Conservation (phyloP, 2,797 vertebrate genomes). For the Falco peregrinus region DNA sequence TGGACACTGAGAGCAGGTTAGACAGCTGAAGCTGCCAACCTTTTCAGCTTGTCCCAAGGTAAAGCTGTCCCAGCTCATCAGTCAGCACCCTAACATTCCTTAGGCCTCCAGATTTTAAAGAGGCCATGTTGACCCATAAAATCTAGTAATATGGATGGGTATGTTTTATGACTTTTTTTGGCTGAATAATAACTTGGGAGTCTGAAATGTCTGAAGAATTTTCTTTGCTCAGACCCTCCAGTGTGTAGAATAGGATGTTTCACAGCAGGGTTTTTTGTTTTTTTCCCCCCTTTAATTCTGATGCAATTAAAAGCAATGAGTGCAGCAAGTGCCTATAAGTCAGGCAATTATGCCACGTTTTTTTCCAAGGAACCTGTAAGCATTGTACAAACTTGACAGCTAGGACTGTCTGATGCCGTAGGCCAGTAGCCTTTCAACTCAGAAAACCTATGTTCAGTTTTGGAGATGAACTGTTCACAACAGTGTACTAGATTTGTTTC, state of each 20-base stretch:
- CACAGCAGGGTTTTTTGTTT: background rate
- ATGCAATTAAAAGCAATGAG: background rate
- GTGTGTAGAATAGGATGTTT: background rate
- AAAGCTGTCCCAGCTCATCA: slow-evolving; percentile 46
- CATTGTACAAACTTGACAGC: background rate
- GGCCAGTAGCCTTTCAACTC: background rate
- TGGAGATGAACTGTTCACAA: background rate
- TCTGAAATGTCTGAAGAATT: background rate
- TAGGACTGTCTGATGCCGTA: background rate
- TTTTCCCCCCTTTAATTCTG: background rate
- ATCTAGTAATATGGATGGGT: background rate
- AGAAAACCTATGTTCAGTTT: background rate
- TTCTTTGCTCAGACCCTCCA: background rate
- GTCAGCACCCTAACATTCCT: slow-evolving; percentile 8
- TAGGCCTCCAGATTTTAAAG: slow-evolving; percentile 13
- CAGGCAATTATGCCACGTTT: background rate
- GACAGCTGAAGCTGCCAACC: slow-evolving; percentile 48
- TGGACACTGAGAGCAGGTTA: background rate
- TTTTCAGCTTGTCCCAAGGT: slow-evolving; percentile 27
- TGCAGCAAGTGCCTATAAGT: background rate
- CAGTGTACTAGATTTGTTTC: background rate
- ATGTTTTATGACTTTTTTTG: background rate
- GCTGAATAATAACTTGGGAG: background rate
- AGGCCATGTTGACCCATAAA: background rate
- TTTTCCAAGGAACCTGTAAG: background rate